These are phyloP conservation scores for Danaus chrysippus DNA, from an alignment of 2,888 invertebrate species.

Conservation along the genomic window DNA sequence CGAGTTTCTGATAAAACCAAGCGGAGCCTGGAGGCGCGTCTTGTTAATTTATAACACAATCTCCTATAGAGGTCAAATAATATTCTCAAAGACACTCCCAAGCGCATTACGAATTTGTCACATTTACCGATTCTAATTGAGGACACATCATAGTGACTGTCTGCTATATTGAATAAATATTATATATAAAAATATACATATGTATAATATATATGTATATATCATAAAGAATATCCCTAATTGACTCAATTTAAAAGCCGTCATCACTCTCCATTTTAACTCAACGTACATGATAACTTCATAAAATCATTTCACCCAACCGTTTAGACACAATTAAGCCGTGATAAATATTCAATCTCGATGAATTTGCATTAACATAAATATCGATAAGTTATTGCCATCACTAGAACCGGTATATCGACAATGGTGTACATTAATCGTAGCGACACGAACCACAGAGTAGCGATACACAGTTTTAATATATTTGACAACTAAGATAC, in stretches of 20 bases:
- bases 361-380: slow-evolving; percentile 51
- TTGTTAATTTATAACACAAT: slow-evolving; percentile 47
- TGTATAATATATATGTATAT: neutral
- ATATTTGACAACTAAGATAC: slow-evolving; percentile 18
- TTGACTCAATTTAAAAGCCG: neutral
- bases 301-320: slow-evolving; percentile 36
- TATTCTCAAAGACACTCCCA: slow-evolving; percentile 65
- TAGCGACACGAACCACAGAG: slow-evolving; percentile 2
- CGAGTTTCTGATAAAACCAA: neutral
- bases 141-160: neutral
- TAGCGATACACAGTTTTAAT: slow-evolving; percentile 24
- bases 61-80: slow-evolving; percentile 55
- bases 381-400: slow-evolving; percentile 47
- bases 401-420: slow-evolving; percentile 36
- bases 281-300: slow-evolving; percentile 19
- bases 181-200: too few species aligned
- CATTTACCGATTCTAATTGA: slow-evolving; percentile 38
- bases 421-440: slow-evolving; percentile 29
- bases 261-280: slow-evolving; percentile 9
- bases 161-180: too few species aligned
- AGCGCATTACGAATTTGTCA: slow-evolving; percentile 65
- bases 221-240: neutral
- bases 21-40: slow-evolving; percentile 3
- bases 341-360: slow-evolving; percentile 53
- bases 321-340: slow-evolving; percentile 51